Evolutionary conservation across 1,140 invertebrate species (phyloP).

Genomic region (Pseudomyrmex flavicornis): DNA sequence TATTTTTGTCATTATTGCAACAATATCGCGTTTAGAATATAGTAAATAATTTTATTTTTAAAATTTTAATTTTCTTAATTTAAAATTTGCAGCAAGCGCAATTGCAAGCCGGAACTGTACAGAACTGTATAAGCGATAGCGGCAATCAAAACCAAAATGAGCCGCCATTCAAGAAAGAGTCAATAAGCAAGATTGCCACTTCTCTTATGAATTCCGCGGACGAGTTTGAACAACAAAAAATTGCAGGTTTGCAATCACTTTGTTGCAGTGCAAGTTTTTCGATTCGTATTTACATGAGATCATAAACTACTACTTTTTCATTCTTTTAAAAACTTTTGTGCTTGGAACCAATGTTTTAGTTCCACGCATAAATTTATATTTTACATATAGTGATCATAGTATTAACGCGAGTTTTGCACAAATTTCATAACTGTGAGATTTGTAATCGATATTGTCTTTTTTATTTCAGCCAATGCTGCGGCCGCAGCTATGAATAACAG

Average conservation of each 20-base stretch:
- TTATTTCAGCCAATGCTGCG: constrained; percentile 80
- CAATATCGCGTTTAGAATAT: not conserved
- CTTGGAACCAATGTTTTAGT: too few relatives aligned
- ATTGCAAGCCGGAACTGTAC: constrained; percentile 84
- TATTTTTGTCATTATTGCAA: not conserved
- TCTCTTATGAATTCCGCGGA: constrained; percentile 92
- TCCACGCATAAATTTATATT: too few relatives aligned
- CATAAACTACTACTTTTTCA: not conserved
- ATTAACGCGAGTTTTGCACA: not conserved
- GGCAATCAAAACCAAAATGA: constrained; percentile 84
- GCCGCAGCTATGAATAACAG: constrained; percentile 85
- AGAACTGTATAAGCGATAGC: constrained; percentile 77
- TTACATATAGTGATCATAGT: too few relatives aligned
- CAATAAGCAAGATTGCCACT: constrained; percentile 91
- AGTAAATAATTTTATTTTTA: not conserved
- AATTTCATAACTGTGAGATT: not conserved
- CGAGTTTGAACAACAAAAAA: constrained; percentile 91
- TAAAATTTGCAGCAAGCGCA: constrained; percentile 85
- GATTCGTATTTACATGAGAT: not conserved
- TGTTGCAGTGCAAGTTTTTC: not conserved
- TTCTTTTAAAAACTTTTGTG: not conserved
- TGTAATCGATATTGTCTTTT: constrained; percentile 16
- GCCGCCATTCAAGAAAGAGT: constrained; percentile 87
- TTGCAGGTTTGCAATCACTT: constrained; percentile 82
- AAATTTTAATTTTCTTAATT: constrained; percentile 34